phyloP scores from a whole-genome alignment of 2,113 vertebrate species.

The Danionella cerebrum region DNA sequence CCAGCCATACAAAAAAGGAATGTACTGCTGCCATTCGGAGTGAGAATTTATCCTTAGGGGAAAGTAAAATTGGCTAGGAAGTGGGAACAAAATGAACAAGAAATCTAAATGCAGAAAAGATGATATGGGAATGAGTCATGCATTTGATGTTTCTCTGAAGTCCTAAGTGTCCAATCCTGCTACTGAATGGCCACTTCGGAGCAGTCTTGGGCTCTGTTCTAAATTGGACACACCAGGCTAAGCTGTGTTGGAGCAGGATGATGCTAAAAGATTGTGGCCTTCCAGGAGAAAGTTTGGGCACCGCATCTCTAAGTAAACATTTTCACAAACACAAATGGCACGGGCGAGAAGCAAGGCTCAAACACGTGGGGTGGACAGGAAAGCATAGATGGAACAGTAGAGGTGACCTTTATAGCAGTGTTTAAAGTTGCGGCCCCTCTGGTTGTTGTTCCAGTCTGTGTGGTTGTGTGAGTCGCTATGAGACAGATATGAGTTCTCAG shows the following conservation, averaged over 20 bases:
- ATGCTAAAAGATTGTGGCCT: background rate
- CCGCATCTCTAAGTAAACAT: conserved; percentile 7
- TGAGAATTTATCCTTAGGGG: too few relatives aligned
- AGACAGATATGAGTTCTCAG: conserved; percentile 60
- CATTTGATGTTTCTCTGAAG: background rate
- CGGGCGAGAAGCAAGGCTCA: conserved; percentile 9
- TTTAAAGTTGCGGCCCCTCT: conserved; percentile 51
- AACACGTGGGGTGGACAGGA: conserved; percentile 18
- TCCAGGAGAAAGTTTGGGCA: background rate
- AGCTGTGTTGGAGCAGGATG: background rate
- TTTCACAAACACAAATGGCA: conserved; percentile 35
- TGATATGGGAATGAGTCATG: background rate
- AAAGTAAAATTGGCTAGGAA: too few relatives aligned
- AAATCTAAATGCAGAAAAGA: background rate
- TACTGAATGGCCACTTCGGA: background rate
- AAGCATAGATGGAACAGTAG: background rate
- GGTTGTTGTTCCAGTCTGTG: conserved; percentile 53
- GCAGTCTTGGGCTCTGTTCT: background rate
- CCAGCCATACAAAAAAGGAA: too few relatives aligned
- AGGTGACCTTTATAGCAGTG: conserved; percentile 74
- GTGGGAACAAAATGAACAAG: background rate
- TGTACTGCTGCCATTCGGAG: too few relatives aligned
- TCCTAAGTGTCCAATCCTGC: background rate
- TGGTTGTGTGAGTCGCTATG: conserved; percentile 71
- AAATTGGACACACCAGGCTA: background rate